Evolutionary conservation across 1,140 invertebrate genomes (phyloP), one percentile per base, ranked within the genome.

Genomic region (Heliothis virescens): DNA sequence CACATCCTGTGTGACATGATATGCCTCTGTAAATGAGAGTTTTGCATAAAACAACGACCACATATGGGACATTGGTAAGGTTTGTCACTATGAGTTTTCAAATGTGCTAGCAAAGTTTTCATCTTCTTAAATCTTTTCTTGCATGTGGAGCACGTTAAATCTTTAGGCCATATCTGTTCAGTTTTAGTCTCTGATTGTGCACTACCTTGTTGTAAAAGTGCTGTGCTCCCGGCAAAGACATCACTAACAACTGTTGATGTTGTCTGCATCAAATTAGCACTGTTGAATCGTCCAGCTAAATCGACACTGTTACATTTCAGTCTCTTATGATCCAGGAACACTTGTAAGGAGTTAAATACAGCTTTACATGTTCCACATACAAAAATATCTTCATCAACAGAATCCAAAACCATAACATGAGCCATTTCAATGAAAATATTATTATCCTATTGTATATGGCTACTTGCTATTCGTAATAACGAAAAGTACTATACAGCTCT

Each of bases 361-460:
- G 95, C 94, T 88, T 96, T 96, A 86, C 96, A 96, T 87, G 94
- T 95, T 7, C 96, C 96, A 95, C 96, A 96, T 82, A 96, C 95
- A 83, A 96, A 96, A 18, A 96, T 85, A 92, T 96, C 96, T 76
- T 95, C 95, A 75, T 83, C 67, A 7, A 80, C 62, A 11, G 83
- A 83, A 75, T 87, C 84, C 21, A 86, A 62, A 10, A 86, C 80
- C 13, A 87, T 57, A 47, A 86, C 80, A 34, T 87, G 86, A 10
- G 84, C 78, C 83, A 85, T 85, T 41, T 48, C 9, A 41, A 41
- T 41, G 34, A 41, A 41, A 41, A 41, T 41, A 4, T 41, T 41
- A 9, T 41, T 41, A 41, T 41, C 34, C 5, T 41, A 41, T 41
- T 41, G 9, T 41, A 9, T 41, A 26, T 26, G 21, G 21, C 21